Conservation (phyloP, 2,888 invertebrate species). For the Diarsia brunnea region DNA sequence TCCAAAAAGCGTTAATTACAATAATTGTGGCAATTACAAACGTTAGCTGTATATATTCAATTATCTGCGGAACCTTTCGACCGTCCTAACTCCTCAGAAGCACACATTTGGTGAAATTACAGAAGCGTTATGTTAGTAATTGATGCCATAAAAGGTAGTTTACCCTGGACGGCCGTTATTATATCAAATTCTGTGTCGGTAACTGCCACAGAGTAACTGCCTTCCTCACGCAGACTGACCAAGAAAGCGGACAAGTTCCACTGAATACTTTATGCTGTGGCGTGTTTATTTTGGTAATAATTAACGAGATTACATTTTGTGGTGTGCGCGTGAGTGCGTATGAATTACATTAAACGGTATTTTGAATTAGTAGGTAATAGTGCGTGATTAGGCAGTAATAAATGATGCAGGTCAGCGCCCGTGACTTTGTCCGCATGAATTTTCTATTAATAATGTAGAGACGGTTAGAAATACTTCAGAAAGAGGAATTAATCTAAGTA, state of each 20-base stretch:
- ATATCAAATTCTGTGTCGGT: slow-evolving; percentile 77
- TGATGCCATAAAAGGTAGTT: slow-evolving; percentile 82
- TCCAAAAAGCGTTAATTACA: slow-evolving; percentile 55
- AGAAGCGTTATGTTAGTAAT: slow-evolving; percentile 80
- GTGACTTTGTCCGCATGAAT: background rate
- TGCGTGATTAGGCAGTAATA: slow-evolving; percentile 32
- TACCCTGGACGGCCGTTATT: slow-evolving; percentile 77
- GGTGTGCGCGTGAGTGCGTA: slow-evolving; percentile 34
- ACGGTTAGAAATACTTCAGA: background rate
- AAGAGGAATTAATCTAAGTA: background rate
- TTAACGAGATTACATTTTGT: slow-evolving; percentile 66
- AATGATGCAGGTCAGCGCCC: slow-evolving; percentile 10
- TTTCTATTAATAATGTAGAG: background rate
- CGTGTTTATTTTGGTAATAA: slow-evolving; percentile 73
- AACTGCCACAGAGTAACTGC: slow-evolving; percentile 67
- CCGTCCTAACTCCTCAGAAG: slow-evolving; percentile 66
- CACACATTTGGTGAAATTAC: slow-evolving; percentile 78
- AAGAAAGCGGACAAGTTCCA: slow-evolving; percentile 52
- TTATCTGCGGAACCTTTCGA: slow-evolving; percentile 71
- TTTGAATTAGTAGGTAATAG: slow-evolving; percentile 47
- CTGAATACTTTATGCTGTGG: slow-evolving; percentile 73
- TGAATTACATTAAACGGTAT: slow-evolving; percentile 50
- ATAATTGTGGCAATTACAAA: slow-evolving; percentile 59
- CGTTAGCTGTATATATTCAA: slow-evolving; percentile 68
- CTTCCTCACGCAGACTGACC: slow-evolving; percentile 71